Conservation (phyloP, 2,888 invertebrate species). For the Anodontia alba region DNA sequence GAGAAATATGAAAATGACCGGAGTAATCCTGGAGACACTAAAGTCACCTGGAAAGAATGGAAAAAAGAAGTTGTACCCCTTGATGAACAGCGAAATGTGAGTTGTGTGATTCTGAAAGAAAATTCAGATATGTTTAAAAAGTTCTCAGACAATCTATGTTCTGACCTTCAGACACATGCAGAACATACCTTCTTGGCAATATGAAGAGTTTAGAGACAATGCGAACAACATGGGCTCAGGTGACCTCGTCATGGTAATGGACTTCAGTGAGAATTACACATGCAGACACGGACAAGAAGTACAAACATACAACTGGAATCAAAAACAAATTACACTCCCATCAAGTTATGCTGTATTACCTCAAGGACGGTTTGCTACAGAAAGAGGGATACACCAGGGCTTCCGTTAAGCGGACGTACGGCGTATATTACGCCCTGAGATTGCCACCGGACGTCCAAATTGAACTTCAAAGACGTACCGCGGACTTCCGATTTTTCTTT, state of each 20-base stretch:
- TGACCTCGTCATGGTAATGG: no score
- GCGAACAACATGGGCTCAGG: no score
- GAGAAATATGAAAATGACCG: background rate
- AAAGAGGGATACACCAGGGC: background rate
- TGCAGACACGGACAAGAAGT: slow-evolving; percentile 32
- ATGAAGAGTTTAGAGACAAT: no score
- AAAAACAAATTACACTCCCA: slow-evolving; percentile 29
- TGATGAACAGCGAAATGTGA: slow-evolving; percentile 11
- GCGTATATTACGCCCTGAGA: no score
- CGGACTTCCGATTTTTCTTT: no score
- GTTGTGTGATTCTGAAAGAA: slow-evolving; percentile 2
- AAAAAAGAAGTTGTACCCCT: slow-evolving; percentile 19
- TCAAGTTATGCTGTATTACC: slow-evolving; percentile 27
- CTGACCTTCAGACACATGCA: slow-evolving; percentile 19
- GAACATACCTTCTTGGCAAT: slow-evolving; percentile 36
- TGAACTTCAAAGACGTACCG: no score
- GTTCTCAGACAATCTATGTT: background rate
- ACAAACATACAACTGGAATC: slow-evolving; percentile 38
- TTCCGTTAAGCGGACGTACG: no score
- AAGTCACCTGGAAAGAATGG: slow-evolving; percentile 15
- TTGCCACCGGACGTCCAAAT: no score
- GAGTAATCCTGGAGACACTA: background rate
- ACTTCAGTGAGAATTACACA: slow-evolving; percentile 38
- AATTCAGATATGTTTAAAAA: background rate
- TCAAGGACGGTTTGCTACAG: background rate